A percentile compares a stretch with the other conserved stretches of the same genome.
These are phyloP conservation scores for Sicus ferrugineus DNA, from an alignment of 2,888 invertebrate species.

Conservation along the genomic window DNA sequence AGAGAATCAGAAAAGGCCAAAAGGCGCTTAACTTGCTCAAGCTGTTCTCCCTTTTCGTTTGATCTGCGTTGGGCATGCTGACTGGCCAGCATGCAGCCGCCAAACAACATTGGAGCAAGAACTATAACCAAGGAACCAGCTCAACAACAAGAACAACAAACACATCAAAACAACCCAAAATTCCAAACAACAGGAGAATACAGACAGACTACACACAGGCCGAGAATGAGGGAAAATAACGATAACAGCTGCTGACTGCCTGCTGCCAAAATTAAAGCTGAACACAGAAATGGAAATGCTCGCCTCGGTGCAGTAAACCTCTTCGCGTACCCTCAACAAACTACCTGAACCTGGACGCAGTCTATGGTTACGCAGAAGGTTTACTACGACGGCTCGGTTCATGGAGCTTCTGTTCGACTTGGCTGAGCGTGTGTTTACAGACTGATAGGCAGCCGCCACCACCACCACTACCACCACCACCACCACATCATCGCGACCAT, in stretches of 20 bases:
- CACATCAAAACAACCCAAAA: slow-evolving; percentile 15
- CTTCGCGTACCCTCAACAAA: slow-evolving; percentile 4
- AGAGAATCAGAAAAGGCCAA: slow-evolving; percentile 28
- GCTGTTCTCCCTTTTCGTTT: background rate
- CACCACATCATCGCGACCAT: too few species aligned
- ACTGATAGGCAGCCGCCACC: background rate
- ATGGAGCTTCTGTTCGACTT: slow-evolving; percentile 13
- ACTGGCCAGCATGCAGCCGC: slow-evolving; percentile 27
- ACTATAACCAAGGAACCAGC: background rate
- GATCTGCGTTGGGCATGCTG: slow-evolving; percentile 30
- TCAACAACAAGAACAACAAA: slow-evolving; percentile 1
- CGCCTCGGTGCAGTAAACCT: background rate
- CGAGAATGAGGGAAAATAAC: slow-evolving; percentile 29
- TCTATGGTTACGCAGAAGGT: background rate
- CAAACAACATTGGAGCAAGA: slow-evolving; percentile 21
- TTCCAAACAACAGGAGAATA: slow-evolving; percentile 30
- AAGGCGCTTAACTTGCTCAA: slow-evolving; percentile 38
- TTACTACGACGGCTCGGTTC: slow-evolving; percentile 13
- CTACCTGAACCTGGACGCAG: slow-evolving; percentile 25
- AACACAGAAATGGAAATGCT: slow-evolving; percentile 11
- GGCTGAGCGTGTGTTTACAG: slow-evolving; percentile 6
- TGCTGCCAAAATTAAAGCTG: slow-evolving; percentile 19
- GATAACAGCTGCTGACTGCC: slow-evolving; percentile 52
- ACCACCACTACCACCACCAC: too few species aligned
- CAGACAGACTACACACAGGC: slow-evolving; percentile 40